These are phyloP conservation scores for Halcyon smyrnensis DNA, from an alignment of 2,797 vertebrate genomes.

Conservation along the genomic window DNA sequence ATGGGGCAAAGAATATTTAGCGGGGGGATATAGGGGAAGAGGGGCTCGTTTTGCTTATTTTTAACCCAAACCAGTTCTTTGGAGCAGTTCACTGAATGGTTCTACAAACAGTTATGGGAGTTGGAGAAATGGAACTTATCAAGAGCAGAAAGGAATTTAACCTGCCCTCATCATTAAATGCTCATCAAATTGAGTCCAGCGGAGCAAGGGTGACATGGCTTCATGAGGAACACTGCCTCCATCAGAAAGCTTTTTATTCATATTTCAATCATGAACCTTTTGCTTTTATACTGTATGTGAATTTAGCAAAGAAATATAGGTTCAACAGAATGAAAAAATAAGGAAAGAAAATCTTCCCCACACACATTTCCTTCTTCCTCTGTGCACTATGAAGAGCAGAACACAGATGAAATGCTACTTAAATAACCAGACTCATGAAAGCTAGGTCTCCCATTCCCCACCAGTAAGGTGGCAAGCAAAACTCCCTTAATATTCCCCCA, in stretches of 20 bases:
- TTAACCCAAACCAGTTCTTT: not conserved
- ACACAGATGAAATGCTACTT: accelerated
- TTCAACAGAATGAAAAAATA: not conserved
- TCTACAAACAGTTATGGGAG: not conserved
- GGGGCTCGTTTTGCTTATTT: not conserved
- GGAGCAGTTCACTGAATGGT: not conserved
- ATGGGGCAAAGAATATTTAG: not conserved
- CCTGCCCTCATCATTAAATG: not conserved
- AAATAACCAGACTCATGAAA: not conserved
- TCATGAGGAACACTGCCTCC: not conserved
- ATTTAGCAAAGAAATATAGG: not conserved
- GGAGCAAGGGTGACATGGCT: not conserved
- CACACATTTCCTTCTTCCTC: not conserved
- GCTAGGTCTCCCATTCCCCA: not conserved
- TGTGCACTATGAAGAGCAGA: not conserved
- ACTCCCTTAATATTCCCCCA: not conserved
- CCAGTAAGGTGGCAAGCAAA: not conserved
- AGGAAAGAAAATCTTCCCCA: not conserved
- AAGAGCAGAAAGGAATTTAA: not conserved
- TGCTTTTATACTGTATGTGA: not conserved
- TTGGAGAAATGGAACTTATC: not conserved
- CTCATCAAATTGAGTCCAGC: not conserved
- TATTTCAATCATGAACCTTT: not conserved
- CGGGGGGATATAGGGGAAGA: not conserved
- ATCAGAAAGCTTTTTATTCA: not conserved